phyloP scores from a whole-genome alignment of 2,797 vertebrate genomes.

The Peromyscus attwateri region DNA sequence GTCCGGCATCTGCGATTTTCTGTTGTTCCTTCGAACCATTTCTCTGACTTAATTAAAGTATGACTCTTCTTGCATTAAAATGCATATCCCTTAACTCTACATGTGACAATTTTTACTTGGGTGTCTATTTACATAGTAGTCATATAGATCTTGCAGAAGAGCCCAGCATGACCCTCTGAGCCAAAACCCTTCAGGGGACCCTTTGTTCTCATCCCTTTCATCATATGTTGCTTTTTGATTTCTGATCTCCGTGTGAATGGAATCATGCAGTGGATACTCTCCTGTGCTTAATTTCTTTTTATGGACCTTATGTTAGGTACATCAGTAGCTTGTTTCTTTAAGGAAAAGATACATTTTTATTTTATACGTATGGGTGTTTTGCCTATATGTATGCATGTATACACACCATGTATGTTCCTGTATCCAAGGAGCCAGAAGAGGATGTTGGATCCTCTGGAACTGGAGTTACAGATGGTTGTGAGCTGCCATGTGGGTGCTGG shows the following conservation, averaged over 20 bases:
- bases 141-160: background rate
- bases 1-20: background rate
- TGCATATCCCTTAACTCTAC: background rate
- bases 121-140: too few species aligned
- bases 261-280: background rate
- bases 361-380: background rate
- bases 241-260: background rate
- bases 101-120: background rate
- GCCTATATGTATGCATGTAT: background rate
- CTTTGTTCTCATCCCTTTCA: background rate
- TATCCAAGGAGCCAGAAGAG: background rate
- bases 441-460: background rate
- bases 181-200: background rate
- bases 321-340: background rate
- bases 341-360: background rate
- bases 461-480: background rate
- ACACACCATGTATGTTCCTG: background rate
- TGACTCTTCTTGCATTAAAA: background rate
- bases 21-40: background rate
- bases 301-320: background rate
- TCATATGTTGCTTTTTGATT: background rate
- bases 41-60: background rate
- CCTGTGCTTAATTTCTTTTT: background rate
- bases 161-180: background rate
- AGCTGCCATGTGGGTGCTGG: background rate